phyloP scores from a whole-genome alignment of 1,140 invertebrate genomes.

The Aradophagus sp. region DNA sequence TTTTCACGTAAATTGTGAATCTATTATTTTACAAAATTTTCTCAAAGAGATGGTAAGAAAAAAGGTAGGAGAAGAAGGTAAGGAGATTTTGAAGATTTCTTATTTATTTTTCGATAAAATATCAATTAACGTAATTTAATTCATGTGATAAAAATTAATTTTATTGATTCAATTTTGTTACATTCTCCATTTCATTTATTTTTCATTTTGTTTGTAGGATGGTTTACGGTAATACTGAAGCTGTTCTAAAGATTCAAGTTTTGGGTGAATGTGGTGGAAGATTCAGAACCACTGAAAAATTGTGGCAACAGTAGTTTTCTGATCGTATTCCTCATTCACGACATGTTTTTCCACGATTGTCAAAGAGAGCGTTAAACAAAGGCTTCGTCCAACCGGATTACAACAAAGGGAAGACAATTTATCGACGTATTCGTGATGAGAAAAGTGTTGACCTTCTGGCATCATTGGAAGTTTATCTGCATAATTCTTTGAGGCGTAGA shows the following conservation, averaged over 20 bases:
- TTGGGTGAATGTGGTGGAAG: constrained; percentile 1
- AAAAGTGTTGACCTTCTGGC: constrained; percentile 21
- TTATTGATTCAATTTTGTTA: too few relatives aligned
- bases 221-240: constrained; percentile 19
- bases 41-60: too few relatives aligned
- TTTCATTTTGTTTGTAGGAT: too few relatives aligned
- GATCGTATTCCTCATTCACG: constrained; percentile 11
- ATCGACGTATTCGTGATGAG: constrained; percentile 4
- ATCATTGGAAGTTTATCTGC: constrained; percentile 6
- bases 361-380: neutral
- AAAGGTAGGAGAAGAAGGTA: too few relatives aligned
- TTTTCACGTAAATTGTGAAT: too few relatives aligned
- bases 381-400: constrained; percentile 17
- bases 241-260: constrained; percentile 4
- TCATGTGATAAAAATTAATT: too few relatives aligned
- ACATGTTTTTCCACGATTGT: constrained; percentile 17
- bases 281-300: neutral
- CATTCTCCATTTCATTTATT: too few relatives aligned
- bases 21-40: too few relatives aligned
- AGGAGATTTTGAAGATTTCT: too few relatives aligned
- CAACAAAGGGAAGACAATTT: constrained; percentile 5
- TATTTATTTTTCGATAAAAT: too few relatives aligned
- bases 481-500: constrained; percentile 10
- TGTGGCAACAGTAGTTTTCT: constrained; percentile 8
- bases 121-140: too few relatives aligned